Conservation (phyloP, 2,113 vertebrate species). For the Notechis scutatus region DNA sequence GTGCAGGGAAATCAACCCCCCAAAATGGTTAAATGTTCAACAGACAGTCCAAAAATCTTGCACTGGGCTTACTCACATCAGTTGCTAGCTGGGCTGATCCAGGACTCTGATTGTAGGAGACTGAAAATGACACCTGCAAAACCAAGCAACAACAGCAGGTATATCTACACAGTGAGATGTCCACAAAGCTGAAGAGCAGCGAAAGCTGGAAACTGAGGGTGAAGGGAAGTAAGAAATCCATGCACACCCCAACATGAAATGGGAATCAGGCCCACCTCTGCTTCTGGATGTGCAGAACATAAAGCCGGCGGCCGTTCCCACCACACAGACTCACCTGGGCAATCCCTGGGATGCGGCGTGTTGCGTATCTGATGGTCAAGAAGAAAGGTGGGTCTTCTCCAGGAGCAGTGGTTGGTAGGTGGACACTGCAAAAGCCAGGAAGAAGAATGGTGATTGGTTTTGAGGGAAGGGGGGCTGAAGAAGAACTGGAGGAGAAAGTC, state of each 20-base stretch:
- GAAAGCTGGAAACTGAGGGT: conserved; percentile 9
- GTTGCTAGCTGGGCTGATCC: conserved; percentile 36
- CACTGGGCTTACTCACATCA: conserved; percentile 38
- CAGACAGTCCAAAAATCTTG: background rate
- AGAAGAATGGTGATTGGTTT: background rate
- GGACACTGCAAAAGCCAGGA: conserved; percentile 18
- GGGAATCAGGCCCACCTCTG: background rate
- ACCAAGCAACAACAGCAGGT: background rate
- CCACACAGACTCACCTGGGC: background rate
- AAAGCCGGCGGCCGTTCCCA: background rate
- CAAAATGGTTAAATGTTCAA: background rate
- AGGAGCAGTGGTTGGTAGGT: conserved; percentile 38
- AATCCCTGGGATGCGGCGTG: background rate
- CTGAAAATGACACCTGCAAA: conserved; percentile 46
- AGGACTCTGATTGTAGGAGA: conserved; percentile 38
- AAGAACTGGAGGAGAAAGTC: conserved; percentile 54
- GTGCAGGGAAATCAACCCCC: background rate
- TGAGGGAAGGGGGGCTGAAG: conserved; percentile 13
- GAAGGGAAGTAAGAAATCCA: background rate
- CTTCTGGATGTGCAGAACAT: background rate
- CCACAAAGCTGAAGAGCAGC: background rate
- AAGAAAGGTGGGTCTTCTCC: conserved; percentile 41
- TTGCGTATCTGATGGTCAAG: conserved; percentile 16
- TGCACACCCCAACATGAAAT: background rate
- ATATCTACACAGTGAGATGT: background rate